Percentiles rank a stretch among this genome's conserved stretches.
phyloP scores from a whole-genome alignment of 2,113 vertebrate species.

The Indicator indicator region DNA sequence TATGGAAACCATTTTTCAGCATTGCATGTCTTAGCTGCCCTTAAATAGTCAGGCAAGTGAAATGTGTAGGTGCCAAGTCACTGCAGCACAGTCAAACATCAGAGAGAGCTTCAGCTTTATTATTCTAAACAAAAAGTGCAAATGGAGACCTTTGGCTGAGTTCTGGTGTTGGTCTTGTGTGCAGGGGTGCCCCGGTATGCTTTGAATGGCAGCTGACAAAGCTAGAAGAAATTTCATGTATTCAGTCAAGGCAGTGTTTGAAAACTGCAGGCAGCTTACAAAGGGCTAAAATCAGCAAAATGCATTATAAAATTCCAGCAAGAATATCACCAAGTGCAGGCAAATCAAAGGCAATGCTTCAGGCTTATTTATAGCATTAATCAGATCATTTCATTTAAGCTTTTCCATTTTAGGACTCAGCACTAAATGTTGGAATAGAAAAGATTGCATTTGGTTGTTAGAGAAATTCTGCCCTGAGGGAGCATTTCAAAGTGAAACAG shows the following conservation, averaged over 20 bases:
- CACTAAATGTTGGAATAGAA: not conserved
- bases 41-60: not conserved
- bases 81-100: not conserved
- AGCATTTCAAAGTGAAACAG: not conserved
- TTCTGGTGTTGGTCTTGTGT: rapidly evolving
- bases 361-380: conserved; percentile 58
- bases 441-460: not conserved
- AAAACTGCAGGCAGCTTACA: not conserved
- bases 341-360: conserved; percentile 7
- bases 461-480: not conserved
- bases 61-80: not conserved
- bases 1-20: not conserved
- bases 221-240: not conserved
- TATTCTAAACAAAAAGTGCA: not conserved
- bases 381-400: conserved; percentile 44
- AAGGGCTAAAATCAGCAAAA: conserved; percentile 33
- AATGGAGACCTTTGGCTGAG: not conserved
- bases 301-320: conserved; percentile 23
- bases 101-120: not conserved
- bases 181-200: not conserved
- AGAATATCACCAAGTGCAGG: conserved; percentile 41
- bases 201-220: not conserved
- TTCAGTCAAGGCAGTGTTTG: not conserved
- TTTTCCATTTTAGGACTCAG: conserved; percentile 20
- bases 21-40: not conserved